Conservation (phyloP, 2,113 vertebrate species). For the Austrofundulus limnaeus region DNA sequence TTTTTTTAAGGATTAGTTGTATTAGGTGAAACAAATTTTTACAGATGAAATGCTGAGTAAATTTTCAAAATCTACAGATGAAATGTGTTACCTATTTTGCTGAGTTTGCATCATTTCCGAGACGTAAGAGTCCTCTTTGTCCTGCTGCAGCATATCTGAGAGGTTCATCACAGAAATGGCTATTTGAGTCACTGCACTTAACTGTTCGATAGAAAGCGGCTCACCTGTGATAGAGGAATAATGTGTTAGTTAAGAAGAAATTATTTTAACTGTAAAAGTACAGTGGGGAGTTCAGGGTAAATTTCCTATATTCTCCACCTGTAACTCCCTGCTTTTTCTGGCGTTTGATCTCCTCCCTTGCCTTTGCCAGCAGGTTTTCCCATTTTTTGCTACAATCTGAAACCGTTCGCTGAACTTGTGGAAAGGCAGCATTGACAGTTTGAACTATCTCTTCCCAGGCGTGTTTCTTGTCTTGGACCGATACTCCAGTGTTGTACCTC, state of each 20-base stretch:
- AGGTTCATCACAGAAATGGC: conserved; percentile 66
- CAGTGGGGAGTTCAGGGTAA: no score
- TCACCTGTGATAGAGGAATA: conserved; percentile 29
- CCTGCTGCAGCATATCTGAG: conserved; percentile 15
- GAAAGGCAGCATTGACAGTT: conserved; percentile 54
- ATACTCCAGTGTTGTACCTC: conserved; percentile 46
- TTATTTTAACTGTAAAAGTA: no score
- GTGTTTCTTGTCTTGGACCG: conserved; percentile 48
- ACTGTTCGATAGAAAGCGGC: conserved; percentile 34
- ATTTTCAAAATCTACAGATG: no score
- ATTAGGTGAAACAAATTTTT: no score
- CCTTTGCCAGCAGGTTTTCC: conserved; percentile 65
- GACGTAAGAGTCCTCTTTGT: conserved; percentile 11
- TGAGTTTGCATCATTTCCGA: conserved; percentile 29
- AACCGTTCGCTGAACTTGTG: conserved; percentile 53
- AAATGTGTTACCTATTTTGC: conserved; percentile 35
- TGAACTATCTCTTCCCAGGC: conserved; percentile 58
- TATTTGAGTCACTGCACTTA: conserved; percentile 43
- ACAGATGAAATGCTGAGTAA: no score
- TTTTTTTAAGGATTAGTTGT: no score
- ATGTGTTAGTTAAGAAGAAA: no score
- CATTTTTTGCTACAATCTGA: conserved; percentile 64
- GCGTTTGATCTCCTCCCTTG: conserved; percentile 58
- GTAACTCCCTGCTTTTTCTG: conserved; percentile 39
- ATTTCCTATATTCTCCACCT: conserved; percentile 19